phyloP scores from a whole-genome alignment of 2,888 invertebrate genomes.

The Mythimna lalbum region DNA sequence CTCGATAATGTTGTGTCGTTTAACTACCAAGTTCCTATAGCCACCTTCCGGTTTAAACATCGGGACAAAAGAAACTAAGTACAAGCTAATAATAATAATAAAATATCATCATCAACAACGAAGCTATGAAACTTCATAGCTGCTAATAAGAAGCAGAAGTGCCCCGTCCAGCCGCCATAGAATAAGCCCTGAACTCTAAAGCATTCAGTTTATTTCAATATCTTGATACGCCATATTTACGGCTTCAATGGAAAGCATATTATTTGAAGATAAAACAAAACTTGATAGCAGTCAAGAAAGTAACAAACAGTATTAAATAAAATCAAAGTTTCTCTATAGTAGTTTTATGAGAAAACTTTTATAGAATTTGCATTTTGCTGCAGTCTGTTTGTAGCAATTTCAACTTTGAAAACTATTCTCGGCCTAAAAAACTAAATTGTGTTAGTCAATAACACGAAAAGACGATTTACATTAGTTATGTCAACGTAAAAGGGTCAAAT shows the following conservation, averaged over 20 bases:
- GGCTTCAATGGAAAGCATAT: too few relatives aligned
- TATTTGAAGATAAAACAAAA: conserved; percentile 14
- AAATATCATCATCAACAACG: too few relatives aligned
- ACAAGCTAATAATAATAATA: too few relatives aligned
- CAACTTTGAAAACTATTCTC: conserved; percentile 12
- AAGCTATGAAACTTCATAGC: too few relatives aligned
- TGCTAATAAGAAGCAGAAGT: too few relatives aligned
- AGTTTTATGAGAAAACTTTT: conserved; percentile 38
- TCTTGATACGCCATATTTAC: neutral
- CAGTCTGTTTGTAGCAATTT: conserved; percentile 14
- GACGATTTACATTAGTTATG: neutral
- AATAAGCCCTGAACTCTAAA: too few relatives aligned
- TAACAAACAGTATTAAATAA: conserved; percentile 20
- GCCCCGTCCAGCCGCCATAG: too few relatives aligned
- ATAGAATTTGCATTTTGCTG: conserved; percentile 15
- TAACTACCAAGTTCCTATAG: too few relatives aligned
- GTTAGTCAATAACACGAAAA: neutral
- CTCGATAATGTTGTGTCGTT: too few relatives aligned
- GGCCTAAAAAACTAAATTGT: neutral
- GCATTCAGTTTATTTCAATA: neutral
- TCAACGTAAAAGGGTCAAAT: neutral
- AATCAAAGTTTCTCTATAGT: conserved; percentile 21
- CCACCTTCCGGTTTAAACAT: too few relatives aligned
- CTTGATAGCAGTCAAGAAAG: conserved; percentile 6
- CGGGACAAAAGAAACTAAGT: too few relatives aligned